Evolutionary conservation across 2,797 vertebrate species (phyloP), one percentile per base, ranked within the genome.

Genomic region (Monodelphis domestica): DNA sequence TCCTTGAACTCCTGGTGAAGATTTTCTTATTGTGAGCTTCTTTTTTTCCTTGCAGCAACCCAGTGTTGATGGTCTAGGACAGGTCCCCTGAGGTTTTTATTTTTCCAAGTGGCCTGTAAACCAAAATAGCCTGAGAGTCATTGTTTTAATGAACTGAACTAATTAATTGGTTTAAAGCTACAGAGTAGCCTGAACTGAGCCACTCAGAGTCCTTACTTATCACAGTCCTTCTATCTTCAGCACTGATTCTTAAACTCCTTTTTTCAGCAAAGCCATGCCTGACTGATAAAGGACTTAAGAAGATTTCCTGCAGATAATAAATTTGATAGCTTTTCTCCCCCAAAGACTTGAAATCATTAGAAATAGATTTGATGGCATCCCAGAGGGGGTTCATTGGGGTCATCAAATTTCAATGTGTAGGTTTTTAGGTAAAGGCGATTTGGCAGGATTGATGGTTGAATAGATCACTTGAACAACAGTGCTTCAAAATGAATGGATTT

Each of bases 331-430:
- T 78, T 78, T 78, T 78, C 70, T 78, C 70, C 70, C 70, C 38
- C 70, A 78, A 78, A 78, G 70, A 78, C 70, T 45, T 78, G 70
- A 78, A 45, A 78, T 78, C 70, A 78, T 78, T 78, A 78, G 70
- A 45, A 78, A 78, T 78, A 45, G 70, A 78, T 78, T 45, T 45
- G 38, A 45, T 78, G 70, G 38, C 38, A 78, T 78, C 70, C 70
- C 70, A 3, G 70, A 78, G 70, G 21, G 38, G 70, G 38, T 78
- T 78, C 70, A 78, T 78, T 78, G 70, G 21, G 70, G 70, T 78
- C 70, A 78, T 78, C 70, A 24, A 78, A 9, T 78, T 78, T 78
- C 70, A 78, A 24, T 26, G 70, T 78, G 38, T 78, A 78, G 70
- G 70, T 45, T 45, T 78, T 78, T 78, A 7, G 0, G 21, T 45